A percentile compares a stretch with the other conserved stretches of the same genome.
phyloP scores from a whole-genome alignment of 2,797 vertebrate species.

The Phoeniculus purpureus region DNA sequence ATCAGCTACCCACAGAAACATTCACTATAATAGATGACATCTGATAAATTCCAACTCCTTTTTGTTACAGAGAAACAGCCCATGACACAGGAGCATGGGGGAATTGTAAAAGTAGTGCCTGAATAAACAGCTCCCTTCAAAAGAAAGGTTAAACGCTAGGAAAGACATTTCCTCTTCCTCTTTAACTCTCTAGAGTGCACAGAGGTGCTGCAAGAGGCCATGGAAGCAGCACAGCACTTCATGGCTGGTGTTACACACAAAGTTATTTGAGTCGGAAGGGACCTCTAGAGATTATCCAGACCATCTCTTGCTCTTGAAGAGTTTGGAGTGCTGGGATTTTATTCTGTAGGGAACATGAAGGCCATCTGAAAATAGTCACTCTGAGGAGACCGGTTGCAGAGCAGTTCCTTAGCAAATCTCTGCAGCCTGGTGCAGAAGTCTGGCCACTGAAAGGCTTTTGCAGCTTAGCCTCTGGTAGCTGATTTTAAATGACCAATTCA shows the following conservation, averaged over 20 bases:
- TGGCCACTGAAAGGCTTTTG: not conserved
- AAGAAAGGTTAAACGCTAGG: not conserved
- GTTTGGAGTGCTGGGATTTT: not conserved
- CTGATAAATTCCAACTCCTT: not conserved
- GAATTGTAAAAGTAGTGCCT: not conserved
- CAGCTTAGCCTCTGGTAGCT: not conserved
- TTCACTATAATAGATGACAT: not conserved
- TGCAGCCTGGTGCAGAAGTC: not conserved
- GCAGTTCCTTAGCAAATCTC: too few species aligned
- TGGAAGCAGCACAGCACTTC: not conserved
- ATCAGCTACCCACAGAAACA: not conserved
- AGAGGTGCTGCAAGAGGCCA: not conserved
- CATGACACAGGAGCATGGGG: not conserved
- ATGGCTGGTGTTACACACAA: rapidly evolving
- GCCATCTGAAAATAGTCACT: not conserved
- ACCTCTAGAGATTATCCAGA: too few species aligned
- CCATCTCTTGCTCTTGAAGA: not conserved
- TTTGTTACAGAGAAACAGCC: not conserved
- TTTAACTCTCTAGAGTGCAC: not conserved
- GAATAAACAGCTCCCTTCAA: not conserved
- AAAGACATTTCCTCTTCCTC: not conserved
- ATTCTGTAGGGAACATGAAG: rapidly evolving
- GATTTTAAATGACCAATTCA: not conserved
- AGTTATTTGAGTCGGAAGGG: too few species aligned
- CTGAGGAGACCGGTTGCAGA: not conserved